Evolutionary conservation across 2,888 invertebrate genomes (phyloP).

Genomic region (Epirrhoe alternata): DNA sequence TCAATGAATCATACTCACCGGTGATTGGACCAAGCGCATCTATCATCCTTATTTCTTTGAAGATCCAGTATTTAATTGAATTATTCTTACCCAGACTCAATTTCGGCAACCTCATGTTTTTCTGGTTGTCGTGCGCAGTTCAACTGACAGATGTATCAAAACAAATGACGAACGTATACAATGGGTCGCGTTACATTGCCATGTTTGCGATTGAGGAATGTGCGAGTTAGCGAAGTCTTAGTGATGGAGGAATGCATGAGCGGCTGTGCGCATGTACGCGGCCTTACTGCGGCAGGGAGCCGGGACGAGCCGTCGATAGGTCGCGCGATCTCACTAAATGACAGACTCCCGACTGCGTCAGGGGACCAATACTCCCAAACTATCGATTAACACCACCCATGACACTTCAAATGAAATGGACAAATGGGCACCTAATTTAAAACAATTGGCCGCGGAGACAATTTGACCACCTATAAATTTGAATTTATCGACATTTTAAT

Average conservation of each 20-base stretch:
- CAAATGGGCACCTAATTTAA: conserved; percentile 76
- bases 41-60: not conserved
- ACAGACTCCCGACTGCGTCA: conserved; percentile 34
- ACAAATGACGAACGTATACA: conserved; percentile 50
- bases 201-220: conserved; percentile 39
- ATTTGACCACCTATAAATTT: conserved; percentile 54
- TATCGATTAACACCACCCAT: conserved; percentile 62
- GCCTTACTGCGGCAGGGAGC: conserved; percentile 55
- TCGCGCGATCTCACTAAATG: conserved; percentile 33
- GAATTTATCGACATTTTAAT: conserved; percentile 51
- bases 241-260: conserved; percentile 49
- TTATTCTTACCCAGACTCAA: conserved; percentile 66
- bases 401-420: conserved; percentile 69
- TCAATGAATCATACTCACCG: not conserved
- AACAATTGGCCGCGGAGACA: conserved; percentile 68
- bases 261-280: conserved; percentile 65
- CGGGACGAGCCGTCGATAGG: conserved; percentile 37
- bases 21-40: not conserved
- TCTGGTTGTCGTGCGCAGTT: conserved; percentile 42
- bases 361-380: conserved; percentile 47
- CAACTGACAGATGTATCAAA: conserved; percentile 49
- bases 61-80: conserved; percentile 5
- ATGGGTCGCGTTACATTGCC: conserved; percentile 44
- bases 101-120: conserved; percentile 73
- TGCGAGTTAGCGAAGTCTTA: conserved; percentile 31